phyloP scores from a whole-genome alignment of 2,113 vertebrate species.

The Blennius ocellaris region DNA sequence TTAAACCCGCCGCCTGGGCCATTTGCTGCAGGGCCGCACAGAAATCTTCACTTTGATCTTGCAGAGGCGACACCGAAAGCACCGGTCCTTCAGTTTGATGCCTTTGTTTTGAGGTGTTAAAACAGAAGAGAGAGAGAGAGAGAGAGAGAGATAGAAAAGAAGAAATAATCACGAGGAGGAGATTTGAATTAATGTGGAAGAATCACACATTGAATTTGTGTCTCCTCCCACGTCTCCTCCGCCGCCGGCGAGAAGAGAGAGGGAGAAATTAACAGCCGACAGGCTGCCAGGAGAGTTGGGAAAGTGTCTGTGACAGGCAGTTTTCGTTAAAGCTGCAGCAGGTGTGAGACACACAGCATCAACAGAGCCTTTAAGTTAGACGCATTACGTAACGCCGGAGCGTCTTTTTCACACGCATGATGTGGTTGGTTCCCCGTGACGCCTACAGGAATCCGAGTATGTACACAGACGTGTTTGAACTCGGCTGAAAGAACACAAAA shows the following conservation, averaged over 20 bases:
- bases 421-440: no score
- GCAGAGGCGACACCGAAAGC: background rate
- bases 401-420: no score
- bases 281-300: slow-evolving; percentile 18
- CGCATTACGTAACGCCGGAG: slow-evolving; percentile 5
- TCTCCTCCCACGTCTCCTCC: slow-evolving; percentile 29
- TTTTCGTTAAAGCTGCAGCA: slow-evolving; percentile 42
- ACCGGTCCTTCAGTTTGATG: background rate
- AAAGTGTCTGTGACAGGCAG: slow-evolving; percentile 18
- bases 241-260: background rate
- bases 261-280: slow-evolving; percentile 30
- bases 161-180: background rate
- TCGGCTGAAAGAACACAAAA: no score
- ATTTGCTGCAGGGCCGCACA: background rate
- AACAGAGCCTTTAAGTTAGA: background rate
- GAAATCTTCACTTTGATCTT: background rate
- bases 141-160: no score
- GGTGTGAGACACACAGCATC: slow-evolving; percentile 18
- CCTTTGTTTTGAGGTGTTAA: slow-evolving; percentile 9
- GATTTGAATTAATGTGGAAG: slow-evolving; percentile 13
- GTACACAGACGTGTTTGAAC: no score
- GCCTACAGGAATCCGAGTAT: background rate
- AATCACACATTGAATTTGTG: slow-evolving; percentile 33
- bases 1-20: slow-evolving; percentile 3
- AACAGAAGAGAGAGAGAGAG: background rate